A percentile compares a stretch with the other conserved stretches of the same genome.
phyloP scores from a whole-genome alignment of 2,888 invertebrate species.

The Sinohyriopsis cumingii region DNA sequence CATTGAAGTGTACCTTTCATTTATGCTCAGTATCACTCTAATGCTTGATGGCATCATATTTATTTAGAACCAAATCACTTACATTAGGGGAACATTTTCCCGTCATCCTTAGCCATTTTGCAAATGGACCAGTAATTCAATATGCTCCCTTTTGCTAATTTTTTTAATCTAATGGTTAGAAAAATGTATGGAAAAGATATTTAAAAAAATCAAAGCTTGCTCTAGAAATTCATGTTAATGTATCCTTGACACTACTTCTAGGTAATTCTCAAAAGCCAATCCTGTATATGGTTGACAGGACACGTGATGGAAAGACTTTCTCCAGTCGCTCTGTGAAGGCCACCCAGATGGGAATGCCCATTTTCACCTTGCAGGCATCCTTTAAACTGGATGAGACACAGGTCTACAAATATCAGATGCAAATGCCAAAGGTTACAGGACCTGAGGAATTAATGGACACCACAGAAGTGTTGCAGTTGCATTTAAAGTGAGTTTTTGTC shows the following conservation, averaged over 20 bases:
- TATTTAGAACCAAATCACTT: no score
- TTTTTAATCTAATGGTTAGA: no score
- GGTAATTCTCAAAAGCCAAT: constrained; percentile 66
- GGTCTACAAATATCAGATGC: constrained; percentile 65
- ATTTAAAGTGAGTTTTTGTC: constrained; percentile 45
- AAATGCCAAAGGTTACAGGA: constrained; percentile 71
- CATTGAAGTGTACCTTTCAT: no score
- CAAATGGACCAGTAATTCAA: no score
- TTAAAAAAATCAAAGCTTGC: no score
- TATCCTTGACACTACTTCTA: constrained; percentile 14
- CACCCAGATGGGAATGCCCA: constrained; percentile 69
- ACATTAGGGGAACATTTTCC: no score
- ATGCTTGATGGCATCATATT: no score
- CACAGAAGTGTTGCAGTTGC: constrained; percentile 41
- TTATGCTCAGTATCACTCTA: no score
- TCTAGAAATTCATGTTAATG: no score
- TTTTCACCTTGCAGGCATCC: constrained; percentile 70
- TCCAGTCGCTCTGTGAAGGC: constrained; percentile 71
- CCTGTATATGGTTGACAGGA: constrained; percentile 71
- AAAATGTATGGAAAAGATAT: no score
- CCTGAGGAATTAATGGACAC: constrained; percentile 64
- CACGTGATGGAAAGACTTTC: constrained; percentile 71
- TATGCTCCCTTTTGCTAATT: no score
- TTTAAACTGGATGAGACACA: constrained; percentile 65
- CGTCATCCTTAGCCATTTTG: no score